phyloP scores from a whole-genome alignment of 2,888 invertebrate species.

The Dryomyza anilis region DNA sequence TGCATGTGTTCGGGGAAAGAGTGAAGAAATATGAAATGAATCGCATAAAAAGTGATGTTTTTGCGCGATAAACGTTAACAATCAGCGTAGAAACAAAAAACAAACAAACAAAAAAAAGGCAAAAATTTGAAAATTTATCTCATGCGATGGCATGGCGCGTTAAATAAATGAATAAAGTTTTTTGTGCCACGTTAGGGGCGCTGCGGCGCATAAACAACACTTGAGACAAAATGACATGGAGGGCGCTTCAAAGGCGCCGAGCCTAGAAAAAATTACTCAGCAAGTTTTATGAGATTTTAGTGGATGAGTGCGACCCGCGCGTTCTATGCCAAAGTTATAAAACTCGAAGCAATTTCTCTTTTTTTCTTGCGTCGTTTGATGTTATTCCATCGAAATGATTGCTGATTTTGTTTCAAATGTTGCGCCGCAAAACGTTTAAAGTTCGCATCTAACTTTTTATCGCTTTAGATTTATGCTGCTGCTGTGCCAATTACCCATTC shows the following conservation, averaged over 20 bases:
- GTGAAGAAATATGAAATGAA: background rate
- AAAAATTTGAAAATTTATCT: background rate
- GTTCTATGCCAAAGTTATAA: too few relatives aligned
- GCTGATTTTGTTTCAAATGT: too few relatives aligned
- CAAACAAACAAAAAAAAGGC: background rate
- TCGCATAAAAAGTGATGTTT: background rate
- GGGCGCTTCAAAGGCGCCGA: background rate
- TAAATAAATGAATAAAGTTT: background rate
- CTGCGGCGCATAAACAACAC: background rate
- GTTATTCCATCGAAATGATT: background rate
- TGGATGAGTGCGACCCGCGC: too few relatives aligned
- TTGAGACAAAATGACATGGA: background rate
- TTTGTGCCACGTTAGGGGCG: too few relatives aligned
- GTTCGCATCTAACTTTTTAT: too few relatives aligned
- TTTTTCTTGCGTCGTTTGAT: background rate
- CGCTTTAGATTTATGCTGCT: too few relatives aligned
- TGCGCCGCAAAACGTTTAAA: too few relatives aligned
- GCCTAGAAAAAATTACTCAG: background rate
- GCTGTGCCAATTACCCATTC: background rate
- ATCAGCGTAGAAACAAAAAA: conserved; percentile 31
- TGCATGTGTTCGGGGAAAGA: conserved; percentile 47
- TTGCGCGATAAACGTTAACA: conserved; percentile 34
- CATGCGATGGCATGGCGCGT: background rate
- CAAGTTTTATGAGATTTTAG: background rate
- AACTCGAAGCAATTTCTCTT: too few relatives aligned